phyloP scores from a whole-genome alignment of 2,888 invertebrate species.

The Coremacera marginata region DNA sequence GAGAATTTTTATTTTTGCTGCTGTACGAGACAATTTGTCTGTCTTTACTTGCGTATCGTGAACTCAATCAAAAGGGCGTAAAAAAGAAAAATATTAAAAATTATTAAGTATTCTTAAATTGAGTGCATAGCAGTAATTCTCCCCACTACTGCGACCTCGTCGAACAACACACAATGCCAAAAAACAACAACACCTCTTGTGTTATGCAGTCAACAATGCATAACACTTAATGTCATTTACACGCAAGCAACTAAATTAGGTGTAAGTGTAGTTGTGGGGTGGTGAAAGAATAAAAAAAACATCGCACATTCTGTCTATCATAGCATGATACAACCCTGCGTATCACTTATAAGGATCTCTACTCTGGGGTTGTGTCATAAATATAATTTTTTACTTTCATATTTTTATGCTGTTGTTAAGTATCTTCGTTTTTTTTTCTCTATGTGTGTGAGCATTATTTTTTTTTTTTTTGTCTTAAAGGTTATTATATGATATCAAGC shows the following conservation, averaged over 20 bases:
- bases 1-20: not conserved
- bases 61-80: no score
- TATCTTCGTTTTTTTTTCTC: not conserved
- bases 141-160: not conserved
- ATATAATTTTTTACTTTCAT: not conserved
- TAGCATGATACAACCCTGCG: no score
- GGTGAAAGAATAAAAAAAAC: no score
- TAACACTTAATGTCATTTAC: constrained; percentile 24
- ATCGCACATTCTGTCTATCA: no score
- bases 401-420: not conserved
- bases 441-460: not conserved
- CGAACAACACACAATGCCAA: not conserved
- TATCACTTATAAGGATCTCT: no score
- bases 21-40: not conserved
- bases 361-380: not conserved
- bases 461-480: not conserved
- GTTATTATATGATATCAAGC: constrained; percentile 12
- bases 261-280: no score
- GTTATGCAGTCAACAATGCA: constrained; percentile 21
- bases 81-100: no score
- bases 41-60: not conserved
- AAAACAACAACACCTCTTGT: not conserved
- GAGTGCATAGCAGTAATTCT: no score
- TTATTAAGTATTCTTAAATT: no score
- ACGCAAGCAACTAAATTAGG: constrained; percentile 8